Percentiles rank a stretch among this genome's conserved stretches.
Conservation (phyloP, 1,140 invertebrate genomes). For the Metopolophium dirhodum region DNA sequence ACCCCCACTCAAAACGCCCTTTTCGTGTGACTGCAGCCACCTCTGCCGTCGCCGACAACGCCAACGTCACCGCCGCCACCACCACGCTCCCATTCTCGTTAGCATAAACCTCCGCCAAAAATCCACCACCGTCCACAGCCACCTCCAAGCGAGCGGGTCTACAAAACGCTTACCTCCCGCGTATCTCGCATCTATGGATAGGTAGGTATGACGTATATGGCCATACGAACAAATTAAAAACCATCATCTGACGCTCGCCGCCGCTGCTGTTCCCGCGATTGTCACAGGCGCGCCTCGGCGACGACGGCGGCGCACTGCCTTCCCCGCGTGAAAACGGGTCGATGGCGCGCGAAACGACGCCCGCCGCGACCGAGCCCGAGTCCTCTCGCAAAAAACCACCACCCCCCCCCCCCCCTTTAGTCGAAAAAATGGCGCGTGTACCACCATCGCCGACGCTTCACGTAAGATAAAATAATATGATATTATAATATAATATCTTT, state of each 20-base stretch:
- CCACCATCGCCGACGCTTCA: not conserved
- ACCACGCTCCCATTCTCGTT: not conserved
- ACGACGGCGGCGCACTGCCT: not conserved
- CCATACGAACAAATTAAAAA: slow-evolving; percentile 6
- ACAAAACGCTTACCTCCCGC: not conserved
- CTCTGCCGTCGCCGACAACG: not conserved
- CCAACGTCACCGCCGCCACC: not conserved
- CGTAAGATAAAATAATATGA: not conserved
- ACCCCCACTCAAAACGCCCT: slow-evolving; percentile 30
- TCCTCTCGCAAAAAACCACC: not conserved
- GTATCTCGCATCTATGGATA: not conserved
- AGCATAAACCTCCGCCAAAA: not conserved
- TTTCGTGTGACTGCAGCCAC: not conserved
- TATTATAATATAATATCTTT: not conserved
- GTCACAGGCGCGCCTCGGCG: not conserved
- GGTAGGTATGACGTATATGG: not conserved
- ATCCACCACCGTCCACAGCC: not conserved
- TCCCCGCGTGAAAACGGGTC: not conserved
- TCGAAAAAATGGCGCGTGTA: slow-evolving; percentile 13
- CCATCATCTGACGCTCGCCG: not conserved
- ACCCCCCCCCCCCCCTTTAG: not conserved
- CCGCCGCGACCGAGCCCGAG: not conserved
- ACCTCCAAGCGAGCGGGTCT: not conserved
- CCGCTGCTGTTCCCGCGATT: not conserved
- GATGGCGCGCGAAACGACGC: slow-evolving; percentile 19